A percentile compares a stretch with the other conserved stretches of the same genome.
phyloP scores from a whole-genome alignment of 2,888 invertebrate species.

The Thecocarcelia acutangulata region DNA sequence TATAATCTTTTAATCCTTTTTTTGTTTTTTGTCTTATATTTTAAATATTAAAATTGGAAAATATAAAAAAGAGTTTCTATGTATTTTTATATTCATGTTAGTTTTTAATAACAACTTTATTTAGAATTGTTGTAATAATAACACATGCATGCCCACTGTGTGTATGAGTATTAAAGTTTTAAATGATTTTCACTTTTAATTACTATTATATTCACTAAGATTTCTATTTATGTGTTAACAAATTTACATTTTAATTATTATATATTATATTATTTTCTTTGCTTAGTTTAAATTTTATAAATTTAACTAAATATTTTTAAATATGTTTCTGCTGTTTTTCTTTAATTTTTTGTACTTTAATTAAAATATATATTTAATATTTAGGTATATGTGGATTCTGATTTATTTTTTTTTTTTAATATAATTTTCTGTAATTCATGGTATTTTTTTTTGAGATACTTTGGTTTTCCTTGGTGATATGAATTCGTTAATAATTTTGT shows the following conservation, averaged over 20 bases:
- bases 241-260: neutral
- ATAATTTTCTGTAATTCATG: slow-evolving; percentile 36
- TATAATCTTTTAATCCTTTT: slow-evolving; percentile 11
- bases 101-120: slow-evolving; percentile 14
- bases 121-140: slow-evolving; percentile 43
- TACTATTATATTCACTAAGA: slow-evolving; percentile 10
- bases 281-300: slow-evolving; percentile 35
- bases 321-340: slow-evolving; percentile 7
- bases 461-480: slow-evolving; percentile 67
- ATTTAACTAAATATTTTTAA: slow-evolving; percentile 36
- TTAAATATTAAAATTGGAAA: slow-evolving; percentile 40
- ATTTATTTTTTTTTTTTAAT: slow-evolving; percentile 15
- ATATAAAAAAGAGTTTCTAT: slow-evolving; percentile 41
- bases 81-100: neutral
- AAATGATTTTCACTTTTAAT: slow-evolving; percentile 32
- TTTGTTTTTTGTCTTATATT: slow-evolving; percentile 13
- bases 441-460: slow-evolving; percentile 65
- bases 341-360: slow-evolving; percentile 58
- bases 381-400: slow-evolving; percentile 16
- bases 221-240: neutral
- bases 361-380: slow-evolving; percentile 56
- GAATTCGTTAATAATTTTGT: slow-evolving; percentile 61
- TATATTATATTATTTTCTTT: slow-evolving; percentile 19
- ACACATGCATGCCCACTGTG: slow-evolving; percentile 30
- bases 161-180: slow-evolving; percentile 18